These are phyloP conservation scores for Drosophila bipectinata DNA, from an alignment of 1,140 invertebrate genomes.

Conservation along the genomic window DNA sequence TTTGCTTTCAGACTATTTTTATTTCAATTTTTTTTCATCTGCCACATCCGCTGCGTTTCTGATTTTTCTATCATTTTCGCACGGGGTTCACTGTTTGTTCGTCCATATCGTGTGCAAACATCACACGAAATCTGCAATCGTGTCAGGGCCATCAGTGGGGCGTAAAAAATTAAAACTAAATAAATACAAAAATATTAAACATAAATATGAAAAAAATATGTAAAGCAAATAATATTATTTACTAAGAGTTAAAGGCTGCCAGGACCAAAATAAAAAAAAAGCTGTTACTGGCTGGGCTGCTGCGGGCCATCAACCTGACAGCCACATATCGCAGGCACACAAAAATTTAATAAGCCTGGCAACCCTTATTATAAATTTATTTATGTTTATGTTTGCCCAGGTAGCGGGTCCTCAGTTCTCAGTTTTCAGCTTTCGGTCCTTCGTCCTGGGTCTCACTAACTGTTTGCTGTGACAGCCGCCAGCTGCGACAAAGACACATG, in stretches of 20 bases:
- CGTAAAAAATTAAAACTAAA: slow-evolving; percentile 25
- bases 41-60: background rate
- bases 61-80: slow-evolving; percentile 30
- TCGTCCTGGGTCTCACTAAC: slow-evolving; percentile 31
- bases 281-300: background rate
- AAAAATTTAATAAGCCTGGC: slow-evolving; percentile 65
- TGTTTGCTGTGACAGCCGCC: slow-evolving; percentile 67
- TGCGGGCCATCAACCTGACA: slow-evolving; percentile 22
- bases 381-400: slow-evolving; percentile 59
- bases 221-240: slow-evolving; percentile 45
- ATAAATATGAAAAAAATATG: slow-evolving; percentile 9
- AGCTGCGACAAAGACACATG: slow-evolving; percentile 58
- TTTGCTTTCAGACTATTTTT: background rate
- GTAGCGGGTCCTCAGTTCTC: slow-evolving; percentile 11
- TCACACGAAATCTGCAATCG: slow-evolving; percentile 31
- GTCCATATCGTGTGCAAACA: slow-evolving; percentile 44
- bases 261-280: background rate
- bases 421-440: background rate
- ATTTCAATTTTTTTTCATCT: background rate
- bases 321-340: slow-evolving; percentile 7
- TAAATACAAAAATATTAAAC: slow-evolving; percentile 27
- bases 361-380: slow-evolving; percentile 67
- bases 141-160: slow-evolving; percentile 33
- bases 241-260: slow-evolving; percentile 29
- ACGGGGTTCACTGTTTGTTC: slow-evolving; percentile 6